These are phyloP conservation scores for Noctuana brunneofusca DNA, from an alignment of 2,888 invertebrate genomes.

Conservation along the genomic window DNA sequence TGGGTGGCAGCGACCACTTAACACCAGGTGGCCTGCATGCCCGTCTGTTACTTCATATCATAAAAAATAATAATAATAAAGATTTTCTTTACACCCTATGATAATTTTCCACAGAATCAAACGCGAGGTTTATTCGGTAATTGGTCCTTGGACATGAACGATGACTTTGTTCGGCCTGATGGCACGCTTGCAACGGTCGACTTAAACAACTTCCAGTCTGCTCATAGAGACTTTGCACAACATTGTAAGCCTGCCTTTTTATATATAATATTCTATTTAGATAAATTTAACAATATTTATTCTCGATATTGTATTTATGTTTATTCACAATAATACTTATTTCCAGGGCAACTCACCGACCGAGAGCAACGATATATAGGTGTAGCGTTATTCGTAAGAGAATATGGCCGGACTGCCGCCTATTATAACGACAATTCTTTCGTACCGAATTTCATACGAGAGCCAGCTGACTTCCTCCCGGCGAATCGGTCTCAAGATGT, in stretches of 20 bases:
- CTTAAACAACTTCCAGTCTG: constrained; percentile 86
- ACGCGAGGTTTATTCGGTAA: constrained; percentile 95
- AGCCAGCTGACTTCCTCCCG: constrained; percentile 88
- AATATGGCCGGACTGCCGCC: constrained; percentile 90
- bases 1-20: too few relatives aligned
- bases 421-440: constrained; percentile 91
- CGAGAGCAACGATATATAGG: constrained; percentile 88
- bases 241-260: constrained; percentile 83
- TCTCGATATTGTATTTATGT: neutral
- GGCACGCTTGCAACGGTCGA: constrained; percentile 80
- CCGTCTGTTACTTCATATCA: too few relatives aligned
- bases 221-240: constrained; percentile 91
- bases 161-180: constrained; percentile 92
- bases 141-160: constrained; percentile 92
- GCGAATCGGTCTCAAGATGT: constrained; percentile 86
- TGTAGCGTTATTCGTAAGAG: constrained; percentile 89
- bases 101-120: constrained; percentile 86
- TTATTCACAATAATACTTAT: neutral
- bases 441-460: constrained; percentile 87
- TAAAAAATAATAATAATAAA: too few relatives aligned
- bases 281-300: neutral
- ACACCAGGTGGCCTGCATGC: too few relatives aligned
- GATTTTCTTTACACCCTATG: neutral
- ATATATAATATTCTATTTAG: neutral
- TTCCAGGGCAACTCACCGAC: constrained; percentile 90